phyloP scores from a whole-genome alignment of 2,113 vertebrate genomes.

The Bothrops jararaca region DNA sequence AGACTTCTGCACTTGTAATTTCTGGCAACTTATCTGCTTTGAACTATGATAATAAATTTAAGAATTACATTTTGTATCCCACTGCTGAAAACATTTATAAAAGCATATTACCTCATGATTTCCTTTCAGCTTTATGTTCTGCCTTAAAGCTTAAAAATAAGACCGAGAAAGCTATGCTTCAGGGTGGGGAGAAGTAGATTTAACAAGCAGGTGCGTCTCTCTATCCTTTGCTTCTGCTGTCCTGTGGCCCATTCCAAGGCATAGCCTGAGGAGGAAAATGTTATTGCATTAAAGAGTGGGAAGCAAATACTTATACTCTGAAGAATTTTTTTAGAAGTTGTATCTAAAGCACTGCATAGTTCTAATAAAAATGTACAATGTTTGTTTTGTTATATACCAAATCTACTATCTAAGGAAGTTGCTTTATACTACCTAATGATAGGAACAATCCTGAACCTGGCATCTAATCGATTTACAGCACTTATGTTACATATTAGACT shows the following conservation, averaged over 20 bases:
- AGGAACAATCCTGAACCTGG: not conserved
- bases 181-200: not conserved
- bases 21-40: not conserved
- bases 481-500: not conserved
- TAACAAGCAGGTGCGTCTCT: not conserved
- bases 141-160: not conserved
- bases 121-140: not conserved
- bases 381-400: not conserved
- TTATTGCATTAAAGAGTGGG: not conserved
- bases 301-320: not conserved
- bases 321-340: not conserved
- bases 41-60: not conserved
- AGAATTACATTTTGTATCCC: not conserved
- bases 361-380: not conserved
- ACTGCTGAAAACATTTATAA: not conserved
- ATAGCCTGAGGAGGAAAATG: not conserved
- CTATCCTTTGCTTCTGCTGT: not conserved
- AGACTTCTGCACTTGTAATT: not conserved
- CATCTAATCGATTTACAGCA: not conserved
- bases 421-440: not conserved
- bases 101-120: not conserved
- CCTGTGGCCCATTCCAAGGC: not conserved
- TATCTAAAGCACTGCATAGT: not conserved
- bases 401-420: not conserved
- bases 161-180: not conserved